Evolutionary conservation across 2,797 vertebrate genomes (phyloP), one percentile per base, ranked within the genome.

Genomic region (Sternotherus odoratus): DNA sequence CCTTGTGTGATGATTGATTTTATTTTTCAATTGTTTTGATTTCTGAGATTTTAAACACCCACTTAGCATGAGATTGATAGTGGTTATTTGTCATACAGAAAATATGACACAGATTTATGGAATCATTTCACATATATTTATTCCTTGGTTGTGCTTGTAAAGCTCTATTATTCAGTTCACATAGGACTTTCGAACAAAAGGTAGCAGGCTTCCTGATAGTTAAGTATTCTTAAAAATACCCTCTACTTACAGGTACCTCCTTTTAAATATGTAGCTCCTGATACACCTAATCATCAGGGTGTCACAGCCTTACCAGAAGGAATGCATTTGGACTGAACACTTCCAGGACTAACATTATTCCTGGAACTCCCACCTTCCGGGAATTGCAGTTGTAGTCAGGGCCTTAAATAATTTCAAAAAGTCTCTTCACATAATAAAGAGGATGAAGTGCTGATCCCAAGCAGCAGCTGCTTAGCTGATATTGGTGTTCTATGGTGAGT

Each of bases 11-110:
- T 96, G 94, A 97, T 95, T 81, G 39, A 97, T 96, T 96, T 88
- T 63, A 83, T 96, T 97, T 97, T 95, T 96, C 96, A 97, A 56
- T 93, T 97, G 89, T 97, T 98, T 97, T 96, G 90, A 97, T 95
- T 97, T 96, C 48, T 95, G 87, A 97, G 96, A 97, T 95, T 97
- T 97, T 97, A 96, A 98, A 96, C 46, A 93, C 54, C 83, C 85
- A 95, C 79, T 97, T 97, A 95, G n/a, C 83, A 87, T 95, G 91
- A 96, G 95, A 97, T 95, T 95, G 89, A 95, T 96, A 95, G 93
- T 83, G 46, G 86, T 92, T 96, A 96, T 97, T 97, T 97, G 89
- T 96, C 94, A 97, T 94, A 75, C 69, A 89, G 89, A 93, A 98
- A 97, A 91, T 93, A 91, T 88, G 83, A 94, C 81, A 87, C 92